phyloP scores from a whole-genome alignment of 2,797 vertebrate species.

The Peromyscus nudipes region DNA sequence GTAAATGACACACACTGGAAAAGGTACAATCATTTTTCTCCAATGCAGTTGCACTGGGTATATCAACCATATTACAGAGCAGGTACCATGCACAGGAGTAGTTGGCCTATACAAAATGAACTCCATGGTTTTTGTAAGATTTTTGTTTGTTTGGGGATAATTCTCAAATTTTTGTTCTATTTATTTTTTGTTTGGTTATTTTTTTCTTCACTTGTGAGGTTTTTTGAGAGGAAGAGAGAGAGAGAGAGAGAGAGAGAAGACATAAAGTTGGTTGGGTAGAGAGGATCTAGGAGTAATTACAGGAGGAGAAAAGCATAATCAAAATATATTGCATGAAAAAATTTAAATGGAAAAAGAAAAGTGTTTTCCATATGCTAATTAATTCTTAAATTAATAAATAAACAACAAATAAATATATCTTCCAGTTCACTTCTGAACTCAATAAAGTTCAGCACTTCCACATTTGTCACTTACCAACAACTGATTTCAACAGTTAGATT shows the following conservation, averaged over 20 bases:
- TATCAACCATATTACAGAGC: too few species aligned
- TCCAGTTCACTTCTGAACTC: not conserved
- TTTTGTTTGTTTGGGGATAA: not conserved
- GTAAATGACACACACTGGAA: not conserved
- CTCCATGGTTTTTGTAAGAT: not conserved
- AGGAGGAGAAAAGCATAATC: not conserved
- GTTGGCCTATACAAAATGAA: not conserved
- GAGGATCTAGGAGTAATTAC: not conserved
- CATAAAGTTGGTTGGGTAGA: not conserved
- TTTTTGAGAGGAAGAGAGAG: not conserved
- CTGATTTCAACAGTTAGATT: not conserved
- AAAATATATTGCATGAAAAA: too few species aligned
- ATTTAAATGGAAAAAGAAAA: not conserved
- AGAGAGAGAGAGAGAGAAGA: not conserved
- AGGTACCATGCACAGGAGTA: not conserved
- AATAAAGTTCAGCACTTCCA: not conserved
- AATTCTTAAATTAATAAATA: not conserved
- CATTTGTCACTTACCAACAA: not conserved
- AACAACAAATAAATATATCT: not conserved
- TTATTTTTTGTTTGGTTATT: too few species aligned
- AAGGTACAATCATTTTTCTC: not conserved
- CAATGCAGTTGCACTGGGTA: too few species aligned
- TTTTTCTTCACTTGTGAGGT: not conserved
- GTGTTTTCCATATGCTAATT: not conserved
- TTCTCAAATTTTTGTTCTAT: not conserved